Conservation (phyloP, 2,113 vertebrate genomes). For the Mesoclemmys tuberculata region DNA sequence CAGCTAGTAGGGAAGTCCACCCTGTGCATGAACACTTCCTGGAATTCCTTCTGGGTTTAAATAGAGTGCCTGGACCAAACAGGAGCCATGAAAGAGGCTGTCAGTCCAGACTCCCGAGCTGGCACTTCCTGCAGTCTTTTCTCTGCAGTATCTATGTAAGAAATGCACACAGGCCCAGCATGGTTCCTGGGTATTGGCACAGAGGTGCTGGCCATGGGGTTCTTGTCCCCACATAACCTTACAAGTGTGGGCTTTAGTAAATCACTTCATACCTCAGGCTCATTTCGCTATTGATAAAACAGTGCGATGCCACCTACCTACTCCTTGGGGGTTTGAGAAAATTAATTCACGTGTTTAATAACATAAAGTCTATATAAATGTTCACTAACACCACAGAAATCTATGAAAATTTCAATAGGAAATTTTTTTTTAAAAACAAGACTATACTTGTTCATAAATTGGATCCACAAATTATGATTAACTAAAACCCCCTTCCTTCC, state of each 20-base stretch:
- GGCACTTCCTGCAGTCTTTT: not conserved
- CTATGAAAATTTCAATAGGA: not conserved
- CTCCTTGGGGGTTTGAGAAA: not conserved
- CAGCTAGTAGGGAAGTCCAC: not conserved
- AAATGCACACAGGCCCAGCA: not conserved
- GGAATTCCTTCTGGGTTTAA: not conserved
- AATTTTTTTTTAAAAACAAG: not conserved
- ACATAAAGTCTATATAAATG: not conserved
- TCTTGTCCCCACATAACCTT: not conserved
- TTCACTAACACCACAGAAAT: not conserved
- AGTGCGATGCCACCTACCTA: not conserved
- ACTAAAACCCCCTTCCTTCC: fast-evolving
- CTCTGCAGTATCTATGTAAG: not conserved
- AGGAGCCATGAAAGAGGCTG: not conserved
- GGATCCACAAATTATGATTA: not conserved
- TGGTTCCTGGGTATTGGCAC: not conserved
- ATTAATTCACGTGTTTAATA: not conserved
- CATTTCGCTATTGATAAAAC: not conserved
- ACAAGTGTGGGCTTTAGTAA: not conserved
- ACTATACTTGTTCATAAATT: not conserved
- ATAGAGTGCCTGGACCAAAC: not conserved
- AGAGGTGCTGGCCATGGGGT: not conserved
- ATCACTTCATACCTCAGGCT: not conserved
- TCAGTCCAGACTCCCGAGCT: not conserved
- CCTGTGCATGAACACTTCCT: not conserved